Evolutionary conservation across 1,140 invertebrate species (phyloP).

Genomic region (Oppia nitens): DNA sequence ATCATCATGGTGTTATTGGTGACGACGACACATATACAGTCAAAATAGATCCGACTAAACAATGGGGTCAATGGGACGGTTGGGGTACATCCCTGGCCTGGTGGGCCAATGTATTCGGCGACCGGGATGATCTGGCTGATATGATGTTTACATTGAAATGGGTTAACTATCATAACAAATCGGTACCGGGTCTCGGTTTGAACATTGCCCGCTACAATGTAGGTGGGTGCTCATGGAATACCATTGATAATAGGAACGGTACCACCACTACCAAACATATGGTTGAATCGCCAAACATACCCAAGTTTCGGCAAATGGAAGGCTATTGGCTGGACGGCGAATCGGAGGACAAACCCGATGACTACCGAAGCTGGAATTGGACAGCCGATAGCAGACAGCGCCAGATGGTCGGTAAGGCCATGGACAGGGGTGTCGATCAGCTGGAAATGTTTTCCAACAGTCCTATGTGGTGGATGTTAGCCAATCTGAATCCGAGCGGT

Average conservation of each 20-base stretch:
- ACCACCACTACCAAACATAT: not conserved
- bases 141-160: not conserved
- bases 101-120: not conserved
- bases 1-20: too few relatives aligned
- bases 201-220: not conserved
- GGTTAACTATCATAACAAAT: not conserved
- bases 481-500: not conserved
- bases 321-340: not conserved
- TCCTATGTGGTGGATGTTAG: not conserved
- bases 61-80: not conserved
- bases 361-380: not conserved
- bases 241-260: too few relatives aligned
- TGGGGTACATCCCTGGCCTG: not conserved
- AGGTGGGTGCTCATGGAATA: not conserved
- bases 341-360: not conserved
- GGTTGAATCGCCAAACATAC: not conserved
- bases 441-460: not conserved
- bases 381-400: not conserved
- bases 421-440: not conserved
- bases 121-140: not conserved
- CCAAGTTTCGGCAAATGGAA: not conserved
- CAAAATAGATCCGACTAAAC: not conserved
- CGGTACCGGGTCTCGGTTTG: not conserved
- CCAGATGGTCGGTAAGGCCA: not conserved
- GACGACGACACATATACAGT: too few relatives aligned